Evolutionary conservation across 2,113 vertebrate species (phyloP).

Genomic region (Coturnix japonica): DNA sequence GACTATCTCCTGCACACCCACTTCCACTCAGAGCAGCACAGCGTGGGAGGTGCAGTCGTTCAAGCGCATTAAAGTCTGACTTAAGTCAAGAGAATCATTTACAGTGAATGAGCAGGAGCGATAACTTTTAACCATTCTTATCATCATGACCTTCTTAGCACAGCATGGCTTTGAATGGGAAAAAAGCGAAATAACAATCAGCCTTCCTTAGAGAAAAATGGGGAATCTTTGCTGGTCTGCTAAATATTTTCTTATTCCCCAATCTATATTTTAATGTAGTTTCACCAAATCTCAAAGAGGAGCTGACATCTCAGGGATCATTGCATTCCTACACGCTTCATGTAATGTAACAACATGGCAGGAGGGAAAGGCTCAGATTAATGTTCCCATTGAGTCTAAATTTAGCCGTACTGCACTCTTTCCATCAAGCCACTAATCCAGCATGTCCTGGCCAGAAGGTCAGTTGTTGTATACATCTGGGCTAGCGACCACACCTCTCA

Average conservation of each 20-base stretch:
- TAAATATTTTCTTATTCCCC: neutral
- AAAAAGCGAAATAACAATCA: neutral
- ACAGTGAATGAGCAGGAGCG: neutral
- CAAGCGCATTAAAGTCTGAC: neutral
- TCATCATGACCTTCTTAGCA: neutral
- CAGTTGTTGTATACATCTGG: neutral
- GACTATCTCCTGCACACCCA: neutral
- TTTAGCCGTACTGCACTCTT: neutral
- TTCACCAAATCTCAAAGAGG: neutral
- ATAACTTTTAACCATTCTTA: neutral
- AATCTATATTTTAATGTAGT: neutral
- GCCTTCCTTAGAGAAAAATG: neutral
- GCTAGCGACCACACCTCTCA: neutral
- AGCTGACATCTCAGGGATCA: neutral
- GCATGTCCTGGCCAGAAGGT: neutral
- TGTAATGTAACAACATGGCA: neutral
- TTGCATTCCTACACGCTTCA: neutral
- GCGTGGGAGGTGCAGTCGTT: neutral
- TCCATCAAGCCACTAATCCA: neutral
- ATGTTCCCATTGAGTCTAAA: neutral
- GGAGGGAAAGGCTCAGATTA: neutral
- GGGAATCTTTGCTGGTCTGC: neutral
- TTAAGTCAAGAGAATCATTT: neutral
- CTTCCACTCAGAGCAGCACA: constrained; percentile 18
- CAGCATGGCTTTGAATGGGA: neutral